Evolutionary conservation across 1,140 invertebrate genomes (phyloP), one percentile per base, ranked within the genome.

Genomic region (Drosophila trapezifrons): DNA sequence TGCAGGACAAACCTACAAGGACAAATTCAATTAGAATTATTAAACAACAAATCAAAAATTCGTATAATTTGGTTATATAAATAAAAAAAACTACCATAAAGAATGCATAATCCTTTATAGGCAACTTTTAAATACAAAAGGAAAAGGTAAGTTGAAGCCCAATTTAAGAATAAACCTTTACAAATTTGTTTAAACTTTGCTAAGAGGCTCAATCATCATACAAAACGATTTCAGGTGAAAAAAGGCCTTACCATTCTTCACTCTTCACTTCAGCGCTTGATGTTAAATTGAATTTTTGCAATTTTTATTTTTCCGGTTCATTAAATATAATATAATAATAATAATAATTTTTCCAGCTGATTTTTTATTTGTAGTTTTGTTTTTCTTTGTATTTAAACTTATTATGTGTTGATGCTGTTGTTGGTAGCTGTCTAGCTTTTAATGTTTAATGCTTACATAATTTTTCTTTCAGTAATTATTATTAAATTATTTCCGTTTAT

Each of bases 251-350:
- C n/a, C 46, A 63, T 71, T 66, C 54, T 69, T 35, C 46, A 46
- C 51, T 54, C 2, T 10, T 20, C 18, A 37, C 45, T 60, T 64
- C 18, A 29, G 51, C 47, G 35, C 51, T 64, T 56, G 40, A 76
- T 55, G 58, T 64, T 65, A 56, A 83, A 69, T 89, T 87, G 70
- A 89, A 87, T 87, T 87, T 87, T 84, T 89, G 77, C 82, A 87
- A 84, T 83, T 87, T 87, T 87, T 87, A 84, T 89, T 86, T 77
- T 89, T 83, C 84, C 80, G 84, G 84, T 87, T 87, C 76, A 78
- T 87, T 87, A 87, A 87, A 87, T 87, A 87, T 87, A 87, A 84
- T 87, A 89, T 80, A 84, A 87, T 87, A 87, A 87, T 86, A 86
- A 86, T 89, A 85, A 86, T 87, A 87, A 87, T 89, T 89, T 71